Base-by-base conservation (phyloP, 92 coral and sea anemone species). In the Epizoanthus ramosus region DNA sequence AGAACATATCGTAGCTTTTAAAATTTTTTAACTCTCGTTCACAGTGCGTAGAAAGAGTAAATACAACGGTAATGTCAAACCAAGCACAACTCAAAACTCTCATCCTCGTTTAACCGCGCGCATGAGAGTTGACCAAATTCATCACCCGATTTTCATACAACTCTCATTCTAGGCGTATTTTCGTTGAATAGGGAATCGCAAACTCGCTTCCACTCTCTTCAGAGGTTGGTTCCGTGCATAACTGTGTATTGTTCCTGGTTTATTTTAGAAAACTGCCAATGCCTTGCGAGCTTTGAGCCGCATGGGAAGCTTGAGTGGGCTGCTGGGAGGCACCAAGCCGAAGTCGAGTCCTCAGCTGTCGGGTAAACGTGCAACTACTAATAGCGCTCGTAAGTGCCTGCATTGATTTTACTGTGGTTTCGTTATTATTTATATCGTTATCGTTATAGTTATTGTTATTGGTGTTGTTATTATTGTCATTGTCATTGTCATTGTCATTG, bases 271-370 rank as follows among this genome's bases (percentile, higher is more conserved):
- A 95, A 94, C 98, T 37, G 95, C 96, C 68, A 95, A 95, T 63
- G 98, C 98, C 50, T 87, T 95, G 69, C 98, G 98, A 53, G 98
- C 98, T 39, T 61, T 95, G 70, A 95, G 98, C 73, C 90, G 95
- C 47, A 88, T 95, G 89, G 98, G 98, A 15, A 91, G 93, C 17
- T 79, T 95, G 75, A 92, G 95, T 19, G 92, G 92, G 9, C 84
- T 89, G 41, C 57, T 91, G 81, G 95, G 93, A 41, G 98, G 93
- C 41, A 75, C 71, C 41, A 86, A 86, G 61, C 87, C 88, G 4
- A 83, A 61, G 23, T 57, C 82, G 43, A 41, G 82, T 69, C 82
- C 82, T 41, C 82, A 77, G 52, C 82, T 77, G 57, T 77, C 82
- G 63, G 82, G 82, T 61, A 77, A 41, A 77, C 63, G 82, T 60